A percentile compares a stretch with the other conserved stretches of the same genome.
Conservation (phyloP, 2,888 invertebrate genomes). For the Caenorhabditis macrosperma region DNA sequence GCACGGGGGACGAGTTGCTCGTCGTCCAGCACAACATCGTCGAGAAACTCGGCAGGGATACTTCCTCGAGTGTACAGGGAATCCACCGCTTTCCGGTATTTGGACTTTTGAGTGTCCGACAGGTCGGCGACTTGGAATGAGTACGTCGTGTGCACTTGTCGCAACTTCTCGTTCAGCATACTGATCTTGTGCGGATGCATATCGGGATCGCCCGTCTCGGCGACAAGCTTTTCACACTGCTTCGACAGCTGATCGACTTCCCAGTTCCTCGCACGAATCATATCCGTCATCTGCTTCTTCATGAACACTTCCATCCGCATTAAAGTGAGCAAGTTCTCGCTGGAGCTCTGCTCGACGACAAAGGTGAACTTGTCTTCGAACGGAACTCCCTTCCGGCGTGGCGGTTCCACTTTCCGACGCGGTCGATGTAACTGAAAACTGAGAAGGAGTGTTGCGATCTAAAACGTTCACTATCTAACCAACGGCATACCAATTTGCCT, state of each 20-base stretch:
- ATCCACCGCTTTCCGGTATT: conserved; percentile 67
- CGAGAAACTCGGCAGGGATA: conserved; percentile 58
- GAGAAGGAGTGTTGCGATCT: background rate
- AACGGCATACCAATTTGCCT: conserved; percentile 19
- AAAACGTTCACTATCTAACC: background rate
- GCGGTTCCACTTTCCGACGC: background rate
- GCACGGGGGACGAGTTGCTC: conserved; percentile 12
- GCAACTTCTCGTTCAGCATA: conserved; percentile 73
- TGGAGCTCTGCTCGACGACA: conserved; percentile 46
- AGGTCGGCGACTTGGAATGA: conserved; percentile 72
- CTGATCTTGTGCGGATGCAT: conserved; percentile 72
- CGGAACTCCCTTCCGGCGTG: conserved; percentile 10
- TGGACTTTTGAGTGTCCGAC: conserved; percentile 65
- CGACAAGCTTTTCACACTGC: conserved; percentile 69
- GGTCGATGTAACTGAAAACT: conserved; percentile 24
- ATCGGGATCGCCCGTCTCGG: conserved; percentile 55
- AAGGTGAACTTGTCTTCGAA: conserved; percentile 54
- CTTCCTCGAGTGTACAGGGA: conserved; percentile 57
- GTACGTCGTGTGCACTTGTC: conserved; percentile 74
- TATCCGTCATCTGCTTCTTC: conserved; percentile 72
- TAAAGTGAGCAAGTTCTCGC: conserved; percentile 45
- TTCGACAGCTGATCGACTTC: conserved; percentile 71
- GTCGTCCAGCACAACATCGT: conserved; percentile 54
- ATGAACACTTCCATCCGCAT: conserved; percentile 72
- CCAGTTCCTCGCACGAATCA: conserved; percentile 73